Base-by-base conservation (phyloP, 2,797 vertebrate genomes). In the Danio tinwini region DNA sequence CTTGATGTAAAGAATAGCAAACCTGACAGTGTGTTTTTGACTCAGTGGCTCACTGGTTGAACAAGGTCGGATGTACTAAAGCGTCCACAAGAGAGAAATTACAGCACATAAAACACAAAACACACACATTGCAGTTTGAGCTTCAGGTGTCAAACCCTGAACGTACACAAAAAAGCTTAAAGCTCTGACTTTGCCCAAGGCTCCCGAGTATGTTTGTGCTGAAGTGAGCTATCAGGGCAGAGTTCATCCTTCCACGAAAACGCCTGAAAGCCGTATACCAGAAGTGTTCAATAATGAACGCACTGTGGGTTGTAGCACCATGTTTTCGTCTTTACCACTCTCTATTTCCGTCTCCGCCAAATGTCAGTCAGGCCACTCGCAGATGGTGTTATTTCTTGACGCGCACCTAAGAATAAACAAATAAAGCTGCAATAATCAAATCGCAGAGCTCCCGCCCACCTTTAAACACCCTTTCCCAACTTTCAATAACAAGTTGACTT, bases 191-290 rank as follows among this genome's bases (percentile, higher is more conserved):
- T 40, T 49, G 55, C 49, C 58, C 71, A 44, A 49, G 58, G 47
- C 44, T 71, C 64, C 68, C 44, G 69, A 29, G 74, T 63, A 62
- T 47, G n/a, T 53, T 59, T 40, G 39, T 37, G 37, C 63, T 29
- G 29, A 61, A 65, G 59, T 80, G 70, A 80, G 69, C 76, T 71
- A 71, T 77, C 76, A 80, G 77, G 69, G 55, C 73, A 80, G 76
- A 79, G 77, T 81, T 72, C 67, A 68, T 53, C 39, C 75, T 82
- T 74, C 47, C 55, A 50, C 17, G 1, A 44, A 76, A 69, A 64
- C 13, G 65, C 63, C 69, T 74, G 65, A 80, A 49, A 77, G 62
- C 21, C n/a, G 7, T 7, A 55, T 47, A 29, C 59, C 40, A 73
- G 7, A 80, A 73, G 59, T 55, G 49, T 55, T 80, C 29, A 56